Conservation (phyloP, 2,113 vertebrate genomes). For the Ceratotherium simum region DNA sequence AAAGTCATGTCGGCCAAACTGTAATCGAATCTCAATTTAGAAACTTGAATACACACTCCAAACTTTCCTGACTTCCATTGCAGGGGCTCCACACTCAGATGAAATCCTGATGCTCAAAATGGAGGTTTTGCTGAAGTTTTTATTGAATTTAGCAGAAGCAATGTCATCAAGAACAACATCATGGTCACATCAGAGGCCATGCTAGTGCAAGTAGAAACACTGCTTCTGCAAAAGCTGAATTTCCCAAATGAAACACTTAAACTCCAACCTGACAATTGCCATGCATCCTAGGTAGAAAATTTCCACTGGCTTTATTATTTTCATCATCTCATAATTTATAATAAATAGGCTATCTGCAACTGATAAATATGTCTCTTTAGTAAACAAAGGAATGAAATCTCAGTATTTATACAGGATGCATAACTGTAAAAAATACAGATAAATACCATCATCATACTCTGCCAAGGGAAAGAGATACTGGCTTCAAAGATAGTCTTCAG, state of each 20-base stretch:
- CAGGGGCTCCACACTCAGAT: constrained; percentile 84
- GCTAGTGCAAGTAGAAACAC: constrained; percentile 86
- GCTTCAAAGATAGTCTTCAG: constrained; percentile 90
- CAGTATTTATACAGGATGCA: constrained; percentile 90
- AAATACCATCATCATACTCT: constrained; percentile 89
- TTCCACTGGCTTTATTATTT: constrained; percentile 90
- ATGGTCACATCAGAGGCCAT: constrained; percentile 89
- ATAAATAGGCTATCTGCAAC: constrained; percentile 92
- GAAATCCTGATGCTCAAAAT: constrained; percentile 86
- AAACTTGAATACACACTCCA: constrained; percentile 85
- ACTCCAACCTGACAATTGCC: constrained; percentile 85
- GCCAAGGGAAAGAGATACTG: constrained; percentile 91
- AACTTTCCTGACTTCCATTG: constrained; percentile 85
- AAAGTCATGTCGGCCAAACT: constrained; percentile 89
- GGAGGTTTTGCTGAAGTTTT: constrained; percentile 86
- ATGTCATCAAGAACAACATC: constrained; percentile 87
- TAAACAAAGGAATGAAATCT: constrained; percentile 93
- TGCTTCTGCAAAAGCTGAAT: constrained; percentile 85
- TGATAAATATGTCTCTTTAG: constrained; percentile 91
- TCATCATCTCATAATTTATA: constrained; percentile 91
- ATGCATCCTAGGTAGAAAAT: constrained; percentile 89
- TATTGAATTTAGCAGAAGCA: constrained; percentile 88
- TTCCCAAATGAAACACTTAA: constrained; percentile 84
- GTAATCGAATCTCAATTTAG: constrained; percentile 84
- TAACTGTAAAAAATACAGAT: constrained; percentile 91